Evolutionary conservation across 1,140 invertebrate species (phyloP).

Genomic region (Grapholita molesta): DNA sequence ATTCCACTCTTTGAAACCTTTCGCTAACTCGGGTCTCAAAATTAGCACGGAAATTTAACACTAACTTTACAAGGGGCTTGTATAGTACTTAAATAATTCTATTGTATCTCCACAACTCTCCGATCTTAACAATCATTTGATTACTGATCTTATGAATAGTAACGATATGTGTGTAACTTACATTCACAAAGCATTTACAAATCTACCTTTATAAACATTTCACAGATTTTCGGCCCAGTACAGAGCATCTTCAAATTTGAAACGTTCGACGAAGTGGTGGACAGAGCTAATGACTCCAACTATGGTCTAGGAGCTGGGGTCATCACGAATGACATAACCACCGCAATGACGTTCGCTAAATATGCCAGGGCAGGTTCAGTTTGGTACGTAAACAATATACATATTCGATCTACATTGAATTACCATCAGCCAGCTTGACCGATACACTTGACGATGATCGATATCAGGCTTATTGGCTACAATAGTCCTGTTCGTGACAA

Average conservation of each 20-base stretch:
- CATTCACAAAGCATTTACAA: neutral
- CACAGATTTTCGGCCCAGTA: slow-evolving; percentile 92
- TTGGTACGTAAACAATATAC: slow-evolving; percentile 87
- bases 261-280: slow-evolving; percentile 92
- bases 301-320: slow-evolving; percentile 95
- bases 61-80: too few relatives aligned
- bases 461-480: too few relatives aligned
- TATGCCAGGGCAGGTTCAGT: slow-evolving; percentile 92
- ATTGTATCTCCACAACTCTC: neutral
- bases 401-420: slow-evolving; percentile 32
- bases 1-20: too few relatives aligned
- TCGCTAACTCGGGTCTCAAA: too few relatives aligned
- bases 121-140: neutral
- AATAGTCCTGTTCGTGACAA: too few relatives aligned
- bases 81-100: too few relatives aligned
- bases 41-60: too few relatives aligned
- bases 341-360: slow-evolving; percentile 86
- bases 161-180: neutral
- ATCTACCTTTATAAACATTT: slow-evolving; percentile 4
- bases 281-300: slow-evolving; percentile 90
- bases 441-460: neutral
- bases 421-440: neutral
- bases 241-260: slow-evolving; percentile 95
- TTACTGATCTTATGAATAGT: neutral
- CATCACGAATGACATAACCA: slow-evolving; percentile 92